Evolutionary conservation across 2,888 invertebrate species (phyloP), one percentile per base, ranked within the genome.

Genomic region (Netelia inedita): DNA sequence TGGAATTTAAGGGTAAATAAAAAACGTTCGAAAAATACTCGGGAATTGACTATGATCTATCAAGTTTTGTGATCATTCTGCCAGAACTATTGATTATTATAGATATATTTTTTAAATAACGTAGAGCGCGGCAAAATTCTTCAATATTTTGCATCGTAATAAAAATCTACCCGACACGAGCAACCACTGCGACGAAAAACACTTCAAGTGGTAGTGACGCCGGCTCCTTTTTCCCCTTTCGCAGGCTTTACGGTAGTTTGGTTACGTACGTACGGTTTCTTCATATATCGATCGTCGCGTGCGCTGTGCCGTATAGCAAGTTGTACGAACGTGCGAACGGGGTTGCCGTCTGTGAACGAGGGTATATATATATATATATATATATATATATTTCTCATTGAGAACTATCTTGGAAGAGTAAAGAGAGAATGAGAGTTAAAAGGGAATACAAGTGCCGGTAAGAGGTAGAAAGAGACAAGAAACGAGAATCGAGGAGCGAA

Each of bases 241-340:
- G 50, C 63, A 65, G 46, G 28, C 55, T 43, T 73, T 57, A 55
- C 74, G 19, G 43, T 73, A 46, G 59, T 55, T 55, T 21, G 65
- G 23, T 35, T 19, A 57, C 35, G 71, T 61, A 65, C 50, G 41
- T 66, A 73, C 23, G 46, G 35, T 65, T 74, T 57, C 73, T 63
- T 75, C 66, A 66, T 80, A 80, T 80, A 83, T 83, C 76, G 83
- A 83, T 83, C 83, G 80, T 66, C 65, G 35, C 65, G 28, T 59
- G 72, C 23, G 66, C 35, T 41, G 66, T 71, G 71, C 66, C 41
- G 59, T 79, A 46, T 79, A 46, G 65, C 76, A 28, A 19, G 16
- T 35, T 72, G 19, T 35, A 65, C 71, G 59, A 76, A 80, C 72
- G 83, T 80, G 80, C 72, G 80, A 84, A 84, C 66, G 66, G 75